These are phyloP conservation scores for Lutjanus erythropterus DNA, from an alignment of 2,113 vertebrate species.

Conservation along the genomic window DNA sequence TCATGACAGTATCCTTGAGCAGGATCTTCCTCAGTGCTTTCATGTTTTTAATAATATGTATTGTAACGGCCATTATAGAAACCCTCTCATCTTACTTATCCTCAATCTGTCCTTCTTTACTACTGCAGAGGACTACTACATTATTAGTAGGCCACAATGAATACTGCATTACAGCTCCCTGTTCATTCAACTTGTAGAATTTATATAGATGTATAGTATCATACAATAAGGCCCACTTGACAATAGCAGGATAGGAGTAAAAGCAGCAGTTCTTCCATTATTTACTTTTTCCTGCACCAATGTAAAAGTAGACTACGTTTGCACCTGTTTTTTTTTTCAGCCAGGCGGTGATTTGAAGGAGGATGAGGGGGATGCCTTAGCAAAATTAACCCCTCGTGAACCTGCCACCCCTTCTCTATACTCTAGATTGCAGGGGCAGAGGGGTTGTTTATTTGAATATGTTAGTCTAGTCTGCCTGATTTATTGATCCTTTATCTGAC, in stretches of 20 bases:
- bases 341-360: no score
- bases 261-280: background rate
- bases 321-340: no score
- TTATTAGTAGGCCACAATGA: conserved; percentile 33
- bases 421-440: no score
- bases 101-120: conserved; percentile 37
- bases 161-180: background rate
- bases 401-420: no score
- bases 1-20: conserved; percentile 19
- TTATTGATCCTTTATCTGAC: no score
- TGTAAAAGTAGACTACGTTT: background rate
- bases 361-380: no score
- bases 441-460: no score
- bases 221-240: background rate
- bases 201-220: background rate
- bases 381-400: no score
- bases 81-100: background rate
- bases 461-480: no score
- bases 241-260: background rate
- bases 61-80: background rate
- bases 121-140: conserved; percentile 16
- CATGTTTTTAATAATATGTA: conserved; percentile 13
- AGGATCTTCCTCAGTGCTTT: background rate
- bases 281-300: background rate
- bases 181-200: background rate